Evolutionary conservation across 2,888 invertebrate species (phyloP).

Genomic region (Melinaea menophilus): DNA sequence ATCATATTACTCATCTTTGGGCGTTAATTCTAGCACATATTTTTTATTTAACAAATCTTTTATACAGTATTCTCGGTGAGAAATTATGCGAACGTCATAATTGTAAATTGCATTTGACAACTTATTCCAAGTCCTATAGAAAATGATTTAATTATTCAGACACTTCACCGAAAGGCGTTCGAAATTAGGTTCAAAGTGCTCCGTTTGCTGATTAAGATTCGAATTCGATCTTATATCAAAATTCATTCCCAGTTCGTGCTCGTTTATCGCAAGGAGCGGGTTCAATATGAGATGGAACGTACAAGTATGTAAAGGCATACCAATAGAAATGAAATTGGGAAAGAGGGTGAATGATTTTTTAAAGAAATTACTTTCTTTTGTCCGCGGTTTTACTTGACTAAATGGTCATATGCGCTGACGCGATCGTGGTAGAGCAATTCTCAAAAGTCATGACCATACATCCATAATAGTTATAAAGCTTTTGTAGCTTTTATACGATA

Average conservation of each 20-base stretch:
- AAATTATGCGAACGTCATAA: not conserved
- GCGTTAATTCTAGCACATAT: no score
- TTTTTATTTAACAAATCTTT: no score
- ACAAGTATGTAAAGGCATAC: constrained; percentile 21
- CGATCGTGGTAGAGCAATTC: no score
- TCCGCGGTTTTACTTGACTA: no score
- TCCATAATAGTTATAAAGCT: no score
- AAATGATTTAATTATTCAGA: not conserved
- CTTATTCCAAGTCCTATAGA: not conserved
- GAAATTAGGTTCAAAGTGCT: constrained; percentile 44
- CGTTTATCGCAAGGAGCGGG: constrained; percentile 28
- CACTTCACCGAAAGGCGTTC: constrained; percentile 30
- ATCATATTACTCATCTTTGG: not conserved
- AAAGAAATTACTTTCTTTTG: not conserved
- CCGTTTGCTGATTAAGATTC: constrained; percentile 58
- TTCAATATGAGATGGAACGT: constrained; percentile 25
- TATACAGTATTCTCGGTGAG: not conserved
- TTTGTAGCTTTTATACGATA: no score
- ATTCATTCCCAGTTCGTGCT: constrained; percentile 35
- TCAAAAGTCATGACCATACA: no score
- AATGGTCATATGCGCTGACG: no score
- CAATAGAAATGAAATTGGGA: constrained; percentile 16
- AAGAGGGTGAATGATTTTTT: not conserved
- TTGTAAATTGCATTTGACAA: not conserved
- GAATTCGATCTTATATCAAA: constrained; percentile 49